phyloP scores from a whole-genome alignment of 1,140 invertebrate genomes.

The Drosophila kohkoa region DNA sequence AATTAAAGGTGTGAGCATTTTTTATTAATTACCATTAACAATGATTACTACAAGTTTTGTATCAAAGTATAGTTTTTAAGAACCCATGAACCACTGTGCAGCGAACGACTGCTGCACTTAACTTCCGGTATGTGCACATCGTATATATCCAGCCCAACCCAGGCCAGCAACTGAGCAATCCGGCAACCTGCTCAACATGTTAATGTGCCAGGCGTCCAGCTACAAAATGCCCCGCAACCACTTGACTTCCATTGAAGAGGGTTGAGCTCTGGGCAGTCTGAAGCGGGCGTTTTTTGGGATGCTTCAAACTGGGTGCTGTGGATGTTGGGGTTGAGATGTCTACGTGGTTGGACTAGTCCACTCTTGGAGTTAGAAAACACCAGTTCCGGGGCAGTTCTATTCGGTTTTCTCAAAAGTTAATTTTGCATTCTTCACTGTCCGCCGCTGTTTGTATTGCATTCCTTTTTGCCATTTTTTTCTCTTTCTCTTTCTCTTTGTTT shows the following conservation, averaged over 20 bases:
- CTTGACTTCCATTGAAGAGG: constrained; percentile 39
- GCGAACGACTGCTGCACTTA: constrained; percentile 32
- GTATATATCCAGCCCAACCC: constrained; percentile 2
- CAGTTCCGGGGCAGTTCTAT: constrained; percentile 26
- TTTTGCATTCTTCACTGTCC: constrained; percentile 67
- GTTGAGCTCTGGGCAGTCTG: constrained; percentile 7
- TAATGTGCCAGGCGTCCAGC: constrained; percentile 68
- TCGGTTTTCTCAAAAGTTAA: constrained; percentile 56
- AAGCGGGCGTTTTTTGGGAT: background rate
- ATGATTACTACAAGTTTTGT: too few relatives aligned
- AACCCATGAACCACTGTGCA: constrained; percentile 24
- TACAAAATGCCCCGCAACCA: constrained; percentile 19
- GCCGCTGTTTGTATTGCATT: constrained; percentile 26
- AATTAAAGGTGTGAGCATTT: too few relatives aligned
- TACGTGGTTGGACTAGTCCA: constrained; percentile 41
- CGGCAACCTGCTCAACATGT: constrained; percentile 76
- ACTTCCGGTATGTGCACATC: constrained; percentile 38
- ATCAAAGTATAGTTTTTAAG: too few relatives aligned
- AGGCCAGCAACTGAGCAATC: constrained; percentile 32
- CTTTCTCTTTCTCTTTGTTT: background rate
- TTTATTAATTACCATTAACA: too few relatives aligned
- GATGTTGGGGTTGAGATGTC: constrained; percentile 16
- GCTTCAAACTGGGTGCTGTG: background rate
- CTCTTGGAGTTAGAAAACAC: constrained; percentile 35
- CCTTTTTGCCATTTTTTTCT: constrained; percentile 11